A percentile compares a stretch with the other conserved stretches of the same genome.
Conservation (phyloP, 2,113 vertebrate genomes). For the Sinosuthora webbiana region DNA sequence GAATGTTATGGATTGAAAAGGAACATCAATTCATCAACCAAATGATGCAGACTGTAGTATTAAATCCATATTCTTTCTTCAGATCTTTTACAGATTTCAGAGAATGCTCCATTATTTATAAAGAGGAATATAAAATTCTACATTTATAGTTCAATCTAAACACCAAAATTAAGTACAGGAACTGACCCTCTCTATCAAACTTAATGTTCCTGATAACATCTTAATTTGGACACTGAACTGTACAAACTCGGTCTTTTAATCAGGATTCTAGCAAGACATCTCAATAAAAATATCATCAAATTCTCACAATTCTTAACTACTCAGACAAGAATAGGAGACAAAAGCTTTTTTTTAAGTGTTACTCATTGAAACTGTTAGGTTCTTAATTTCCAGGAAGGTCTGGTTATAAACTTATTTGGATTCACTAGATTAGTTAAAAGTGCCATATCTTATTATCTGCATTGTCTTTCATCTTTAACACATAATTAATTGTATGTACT, state of each 20-base stretch:
- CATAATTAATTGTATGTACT: not conserved
- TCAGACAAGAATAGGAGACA: not conserved
- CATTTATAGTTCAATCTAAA: not conserved
- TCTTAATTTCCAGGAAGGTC: not conserved
- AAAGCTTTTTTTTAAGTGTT: not conserved
- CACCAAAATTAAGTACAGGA: not conserved
- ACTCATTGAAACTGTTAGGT: not conserved
- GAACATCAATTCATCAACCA: not conserved
- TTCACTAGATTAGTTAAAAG: not conserved
- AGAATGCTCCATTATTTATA: not conserved
- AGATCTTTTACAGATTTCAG: not conserved
- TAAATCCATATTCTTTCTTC: not conserved
- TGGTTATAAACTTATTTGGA: not conserved
- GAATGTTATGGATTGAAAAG: not conserved
- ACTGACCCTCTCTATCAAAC: not conserved
- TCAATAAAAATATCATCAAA: not conserved
- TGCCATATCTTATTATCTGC: not conserved
- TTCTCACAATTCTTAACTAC: not conserved
- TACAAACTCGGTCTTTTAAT: not conserved
- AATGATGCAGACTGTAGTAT: not conserved
- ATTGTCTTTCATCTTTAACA: not conserved
- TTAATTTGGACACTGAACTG: not conserved
- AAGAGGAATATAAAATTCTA: not conserved
- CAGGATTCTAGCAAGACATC: not conserved
- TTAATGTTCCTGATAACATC: not conserved